Percentiles rank a stretch among this genome's conserved stretches.
phyloP scores from a whole-genome alignment of 2,888 invertebrate genomes.

The Morinoia aosen region DNA sequence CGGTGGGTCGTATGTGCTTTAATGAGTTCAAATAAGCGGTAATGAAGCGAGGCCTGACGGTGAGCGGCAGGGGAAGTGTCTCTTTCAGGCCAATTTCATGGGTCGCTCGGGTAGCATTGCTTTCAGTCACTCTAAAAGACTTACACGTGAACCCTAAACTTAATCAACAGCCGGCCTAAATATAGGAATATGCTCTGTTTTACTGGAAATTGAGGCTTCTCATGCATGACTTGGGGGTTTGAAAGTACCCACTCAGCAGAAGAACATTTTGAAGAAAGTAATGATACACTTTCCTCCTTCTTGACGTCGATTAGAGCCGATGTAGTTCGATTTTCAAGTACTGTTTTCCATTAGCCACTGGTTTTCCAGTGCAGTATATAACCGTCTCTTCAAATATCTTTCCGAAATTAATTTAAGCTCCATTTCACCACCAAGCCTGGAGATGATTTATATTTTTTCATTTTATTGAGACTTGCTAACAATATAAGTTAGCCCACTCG shows the following conservation, averaged over 20 bases:
- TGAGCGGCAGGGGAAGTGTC: neutral
- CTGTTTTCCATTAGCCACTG: no score
- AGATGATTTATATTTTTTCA: no score
- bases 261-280: neutral
- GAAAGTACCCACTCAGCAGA: neutral
- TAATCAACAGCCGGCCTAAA: neutral
- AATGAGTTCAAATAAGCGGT: conserved; percentile 17
- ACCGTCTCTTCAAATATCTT: no score
- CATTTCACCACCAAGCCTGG: no score
- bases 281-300: neutral
- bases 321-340: neutral
- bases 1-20: neutral
- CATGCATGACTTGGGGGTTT: neutral
- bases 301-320: neutral
- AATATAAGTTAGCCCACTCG: no score
- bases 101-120: neutral
- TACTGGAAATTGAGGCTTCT: neutral
- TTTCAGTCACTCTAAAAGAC: neutral
- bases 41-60: neutral
- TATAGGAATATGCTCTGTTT: neutral
- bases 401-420: no score
- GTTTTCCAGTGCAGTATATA: no score
- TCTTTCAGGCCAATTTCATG: neutral
- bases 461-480: no score
- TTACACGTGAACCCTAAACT: neutral